Base-by-base conservation (phyloP, 2,113 vertebrate species). In the Jacana jacana region DNA sequence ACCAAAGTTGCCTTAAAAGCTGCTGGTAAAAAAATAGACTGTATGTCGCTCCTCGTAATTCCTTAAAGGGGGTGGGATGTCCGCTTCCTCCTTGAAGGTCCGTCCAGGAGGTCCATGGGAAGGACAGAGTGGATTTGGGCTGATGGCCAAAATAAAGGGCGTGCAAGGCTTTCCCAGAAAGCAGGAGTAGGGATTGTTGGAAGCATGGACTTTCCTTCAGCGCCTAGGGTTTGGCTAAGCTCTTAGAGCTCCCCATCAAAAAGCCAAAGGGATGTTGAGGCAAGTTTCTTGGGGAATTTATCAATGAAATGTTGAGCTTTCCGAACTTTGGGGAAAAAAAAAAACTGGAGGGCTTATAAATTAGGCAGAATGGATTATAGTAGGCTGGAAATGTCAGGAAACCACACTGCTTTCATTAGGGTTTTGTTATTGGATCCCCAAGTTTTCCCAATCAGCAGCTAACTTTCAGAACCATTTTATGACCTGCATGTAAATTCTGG, bases 281-380 rank as follows among this genome's bases (percentile, higher is more conserved):
- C 37, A 18, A 22, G 33, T 90, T 97, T 93, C 79, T 39, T 0
- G 1, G 46, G 60, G 39, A 82, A 77, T 83, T 68, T 86, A 77
- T 80, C 60, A 83, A 65, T 42, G 39, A 90, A 90, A 86, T 3
- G 7, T 4, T 4, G 5, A 84, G 60, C 46, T 91, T 96, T 92
- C 72, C 63, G 65, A 86, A 82, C 37, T 72, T 72, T 80, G 49
- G 85, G n/a, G 6, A 42, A 42, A 42, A 42, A 42, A 14, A 42
- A 81, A 93, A 97, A 90, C 61, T 86, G 20, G 49, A 75, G 64
- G 20, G 10, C 20, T 83, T 94, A 81, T 90, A 90, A 93, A 86
- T 91, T 73, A 44, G 3, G 4, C 12, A 44, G 70, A 81, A 79
- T 79, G 65, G 81, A 81, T 84, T 92, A 82, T 17, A 76, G 16